These are phyloP conservation scores for Heterotis niloticus DNA, from an alignment of 2,113 vertebrate species.

Conservation along the genomic window DNA sequence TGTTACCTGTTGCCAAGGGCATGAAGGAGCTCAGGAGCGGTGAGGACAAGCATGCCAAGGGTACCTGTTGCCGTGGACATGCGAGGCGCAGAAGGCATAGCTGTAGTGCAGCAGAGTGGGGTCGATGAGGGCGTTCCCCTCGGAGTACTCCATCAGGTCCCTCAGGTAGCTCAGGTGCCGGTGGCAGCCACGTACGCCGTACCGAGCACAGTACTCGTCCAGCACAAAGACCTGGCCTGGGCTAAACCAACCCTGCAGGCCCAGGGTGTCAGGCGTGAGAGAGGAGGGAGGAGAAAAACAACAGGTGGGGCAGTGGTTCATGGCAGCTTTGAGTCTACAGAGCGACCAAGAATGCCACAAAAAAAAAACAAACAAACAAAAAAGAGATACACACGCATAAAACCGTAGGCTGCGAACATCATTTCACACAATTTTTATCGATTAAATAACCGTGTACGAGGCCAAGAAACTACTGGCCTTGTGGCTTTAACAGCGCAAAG, in stretches of 20 bases:
- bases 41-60: neutral
- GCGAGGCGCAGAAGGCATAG: conserved; percentile 97
- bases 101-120: conserved; percentile 98
- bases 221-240: conserved; percentile 95
- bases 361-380: neutral
- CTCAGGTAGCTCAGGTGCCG: conserved; percentile 91
- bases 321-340: no score
- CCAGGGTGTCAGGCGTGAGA: conserved; percentile 12
- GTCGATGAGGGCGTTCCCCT: conserved; percentile 84
- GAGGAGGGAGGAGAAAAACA: neutral
- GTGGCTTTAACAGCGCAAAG: no score
- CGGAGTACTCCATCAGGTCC: conserved; percentile 87
- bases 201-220: conserved; percentile 94
- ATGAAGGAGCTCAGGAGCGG: neutral
- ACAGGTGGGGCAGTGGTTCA: neutral
- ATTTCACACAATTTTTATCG: no score
- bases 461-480: neutral
- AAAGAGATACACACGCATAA: neutral
- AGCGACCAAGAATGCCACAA: no score
- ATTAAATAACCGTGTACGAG: neutral
- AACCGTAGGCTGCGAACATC: no score
- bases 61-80: conserved; percentile 97
- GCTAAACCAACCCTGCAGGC: conserved; percentile 91
- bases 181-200: conserved; percentile 89
- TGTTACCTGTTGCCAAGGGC: neutral